A percentile compares a stretch with the other conserved stretches of the same genome.
Conservation (phyloP, 2,888 invertebrate genomes). For the Chymomyza caudatula region DNA sequence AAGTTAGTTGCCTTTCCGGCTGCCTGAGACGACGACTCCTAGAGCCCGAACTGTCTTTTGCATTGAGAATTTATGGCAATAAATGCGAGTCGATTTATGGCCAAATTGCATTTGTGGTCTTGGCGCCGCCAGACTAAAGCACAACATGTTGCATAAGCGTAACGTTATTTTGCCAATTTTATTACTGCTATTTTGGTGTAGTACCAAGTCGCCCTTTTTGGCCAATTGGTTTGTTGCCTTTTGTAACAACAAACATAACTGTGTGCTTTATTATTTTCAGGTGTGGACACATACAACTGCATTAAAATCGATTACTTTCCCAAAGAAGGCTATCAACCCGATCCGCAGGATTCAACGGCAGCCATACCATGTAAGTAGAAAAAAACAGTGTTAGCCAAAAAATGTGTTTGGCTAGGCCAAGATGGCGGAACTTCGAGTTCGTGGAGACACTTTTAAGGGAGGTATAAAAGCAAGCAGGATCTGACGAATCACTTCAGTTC, state of each 20-base stretch:
- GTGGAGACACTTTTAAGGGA: too few relatives aligned
- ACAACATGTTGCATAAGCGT: background rate
- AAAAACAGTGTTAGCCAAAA: background rate
- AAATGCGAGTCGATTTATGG: background rate
- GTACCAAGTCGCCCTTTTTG: background rate
- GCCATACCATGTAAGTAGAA: slow-evolving; percentile 92
- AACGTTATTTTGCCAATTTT: background rate
- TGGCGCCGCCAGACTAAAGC: background rate
- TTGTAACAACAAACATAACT: background rate
- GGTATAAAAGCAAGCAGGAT: too few relatives aligned
- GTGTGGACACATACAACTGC: slow-evolving; percentile 80
- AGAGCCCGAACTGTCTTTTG: background rate
- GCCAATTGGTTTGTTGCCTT: background rate
- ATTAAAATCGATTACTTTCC: slow-evolving; percentile 93
- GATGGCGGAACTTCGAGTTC: too few relatives aligned
- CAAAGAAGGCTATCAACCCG: slow-evolving; percentile 90
- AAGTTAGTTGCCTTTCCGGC: slow-evolving; percentile 8
- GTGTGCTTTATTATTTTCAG: slow-evolving; percentile 20
- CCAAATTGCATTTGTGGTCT: background rate
- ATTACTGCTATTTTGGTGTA: background rate
- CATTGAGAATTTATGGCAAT: background rate
- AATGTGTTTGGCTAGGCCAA: too few relatives aligned
- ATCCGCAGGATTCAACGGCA: slow-evolving; percentile 93
- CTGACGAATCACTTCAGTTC: too few relatives aligned
- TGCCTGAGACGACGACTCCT: background rate